Conservation (phyloP, 2,888 invertebrate genomes). For the Melangyna quadrimaculata region DNA sequence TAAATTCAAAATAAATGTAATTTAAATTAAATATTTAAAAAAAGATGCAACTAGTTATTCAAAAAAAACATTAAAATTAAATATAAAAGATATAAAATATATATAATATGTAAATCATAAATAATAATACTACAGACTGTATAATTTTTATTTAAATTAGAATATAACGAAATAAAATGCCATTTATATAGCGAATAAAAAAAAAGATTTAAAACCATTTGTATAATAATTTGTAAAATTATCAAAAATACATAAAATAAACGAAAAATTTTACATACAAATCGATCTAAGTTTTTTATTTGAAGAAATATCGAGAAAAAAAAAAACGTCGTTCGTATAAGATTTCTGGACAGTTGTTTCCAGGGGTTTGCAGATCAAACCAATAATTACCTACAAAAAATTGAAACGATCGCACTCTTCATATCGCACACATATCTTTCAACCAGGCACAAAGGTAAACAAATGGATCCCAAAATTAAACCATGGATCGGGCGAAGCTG, state of each 20-base stretch:
- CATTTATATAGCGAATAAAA: conserved; percentile 69
- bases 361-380: too few species aligned
- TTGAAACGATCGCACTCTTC: too few species aligned
- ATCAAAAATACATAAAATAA: conserved; percentile 62
- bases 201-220: conserved; percentile 25
- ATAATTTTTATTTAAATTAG: conserved; percentile 68
- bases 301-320: not conserved
- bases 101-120: conserved; percentile 48
- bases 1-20: conserved; percentile 57
- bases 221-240: conserved; percentile 54
- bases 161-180: conserved; percentile 64
- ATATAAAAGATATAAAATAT: not conserved
- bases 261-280: conserved; percentile 66
- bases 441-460: too few species aligned
- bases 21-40: conserved; percentile 27
- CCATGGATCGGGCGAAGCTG: too few species aligned
- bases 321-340: too few species aligned
- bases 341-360: too few species aligned
- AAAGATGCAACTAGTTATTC: conserved; percentile 51
- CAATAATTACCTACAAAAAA: too few species aligned
- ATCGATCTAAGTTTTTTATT: not conserved
- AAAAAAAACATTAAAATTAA: conserved; percentile 25
- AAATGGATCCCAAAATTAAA: too few species aligned
- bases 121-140: conserved; percentile 65
- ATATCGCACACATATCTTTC: too few species aligned